These are phyloP conservation scores for Lasiurus cinereus DNA, from an alignment of 2,113 vertebrate species.

Conservation along the genomic window DNA sequence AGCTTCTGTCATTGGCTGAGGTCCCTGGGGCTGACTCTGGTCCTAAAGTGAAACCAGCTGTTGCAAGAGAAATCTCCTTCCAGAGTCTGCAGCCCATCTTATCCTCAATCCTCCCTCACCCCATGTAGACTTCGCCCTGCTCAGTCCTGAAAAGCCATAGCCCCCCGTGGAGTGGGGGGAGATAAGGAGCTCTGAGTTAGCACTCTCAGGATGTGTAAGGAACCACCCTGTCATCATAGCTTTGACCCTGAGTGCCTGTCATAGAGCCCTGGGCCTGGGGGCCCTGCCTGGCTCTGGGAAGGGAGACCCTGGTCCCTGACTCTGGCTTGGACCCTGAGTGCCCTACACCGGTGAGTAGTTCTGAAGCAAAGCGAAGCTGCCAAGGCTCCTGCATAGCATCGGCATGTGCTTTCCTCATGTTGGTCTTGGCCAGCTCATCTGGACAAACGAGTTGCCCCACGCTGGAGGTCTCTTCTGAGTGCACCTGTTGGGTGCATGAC, in stretches of 20 bases:
- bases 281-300: not conserved
- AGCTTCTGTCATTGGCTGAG: not conserved
- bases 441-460: not conserved
- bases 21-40: not conserved
- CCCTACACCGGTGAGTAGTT: not conserved
- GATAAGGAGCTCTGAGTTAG: not conserved
- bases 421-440: not conserved
- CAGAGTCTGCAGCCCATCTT: not conserved
- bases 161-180: too few species aligned
- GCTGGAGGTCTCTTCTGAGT: not conserved
- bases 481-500: fast-evolving
- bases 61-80: not conserved
- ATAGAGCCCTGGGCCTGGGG: not conserved
- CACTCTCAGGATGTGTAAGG: not conserved
- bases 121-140: not conserved
- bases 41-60: not conserved
- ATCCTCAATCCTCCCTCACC: not conserved
- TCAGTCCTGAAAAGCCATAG: not conserved
- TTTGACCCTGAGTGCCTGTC: not conserved
- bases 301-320: not conserved
- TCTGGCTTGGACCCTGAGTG: not conserved
- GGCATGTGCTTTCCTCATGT: not conserved
- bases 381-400: not conserved
- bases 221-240: not conserved
- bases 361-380: not conserved